A percentile compares a stretch with the other conserved stretches of the same genome.
Conservation (phyloP, 2,113 vertebrate species). For the Cairina moschata region DNA sequence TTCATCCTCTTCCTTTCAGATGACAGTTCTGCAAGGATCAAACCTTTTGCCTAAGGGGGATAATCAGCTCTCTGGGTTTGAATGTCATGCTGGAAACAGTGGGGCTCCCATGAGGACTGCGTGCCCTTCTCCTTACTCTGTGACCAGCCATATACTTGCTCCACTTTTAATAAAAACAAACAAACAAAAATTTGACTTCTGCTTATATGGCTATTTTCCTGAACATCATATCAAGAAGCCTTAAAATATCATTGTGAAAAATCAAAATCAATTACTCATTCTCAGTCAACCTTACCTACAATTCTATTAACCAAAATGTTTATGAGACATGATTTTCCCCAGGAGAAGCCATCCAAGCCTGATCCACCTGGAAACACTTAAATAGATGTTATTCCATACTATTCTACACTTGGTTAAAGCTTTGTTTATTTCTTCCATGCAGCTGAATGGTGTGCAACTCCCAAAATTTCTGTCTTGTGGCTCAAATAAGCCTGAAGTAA, state of each 20-base stretch:
- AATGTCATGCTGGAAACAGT: not conserved
- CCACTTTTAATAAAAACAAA: not conserved
- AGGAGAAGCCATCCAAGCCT: not conserved
- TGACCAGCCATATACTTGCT: not conserved
- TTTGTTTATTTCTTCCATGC: not conserved
- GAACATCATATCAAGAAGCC: not conserved
- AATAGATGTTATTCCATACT: not conserved
- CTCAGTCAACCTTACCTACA: not conserved
- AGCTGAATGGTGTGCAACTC: not conserved
- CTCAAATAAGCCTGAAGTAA: not conserved
- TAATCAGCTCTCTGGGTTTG: no score
- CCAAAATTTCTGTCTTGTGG: not conserved
- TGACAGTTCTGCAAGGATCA: not conserved
- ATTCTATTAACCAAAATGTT: not conserved
- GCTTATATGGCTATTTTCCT: not conserved
- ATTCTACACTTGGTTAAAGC: not conserved
- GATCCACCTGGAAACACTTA: not conserved
- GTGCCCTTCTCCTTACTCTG: not conserved
- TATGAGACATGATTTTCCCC: not conserved
- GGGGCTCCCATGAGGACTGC: rapidly evolving
- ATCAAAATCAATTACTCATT: not conserved
- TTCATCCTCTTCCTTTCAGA: not conserved
- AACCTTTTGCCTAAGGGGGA: not conserved
- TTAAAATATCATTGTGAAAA: not conserved
- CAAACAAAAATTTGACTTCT: not conserved